Evolutionary conservation across 2,113 vertebrate genomes (phyloP), one percentile per base, ranked within the genome.

Genomic region (Athene cunicularia): DNA sequence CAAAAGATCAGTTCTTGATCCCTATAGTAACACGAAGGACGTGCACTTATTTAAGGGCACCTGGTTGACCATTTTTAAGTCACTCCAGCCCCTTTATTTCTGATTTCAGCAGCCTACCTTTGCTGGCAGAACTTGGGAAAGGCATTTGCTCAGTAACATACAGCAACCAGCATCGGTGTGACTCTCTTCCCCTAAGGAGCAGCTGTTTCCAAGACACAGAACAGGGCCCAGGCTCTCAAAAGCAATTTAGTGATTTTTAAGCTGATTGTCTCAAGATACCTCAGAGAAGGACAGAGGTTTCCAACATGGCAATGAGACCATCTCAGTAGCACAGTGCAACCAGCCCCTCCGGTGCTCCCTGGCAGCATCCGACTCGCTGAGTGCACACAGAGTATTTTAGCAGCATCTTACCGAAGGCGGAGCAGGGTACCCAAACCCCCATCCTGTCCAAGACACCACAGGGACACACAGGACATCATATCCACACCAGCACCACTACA

Each of bases 1-100:
- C 60, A 91, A 85, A 88, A 80, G 86, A 95, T 88, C 92, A 80
- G 81, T 76, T 90, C 84, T 96, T 93, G 74, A 97, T 91, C 79
- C 87, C 70, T 70, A 59, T 0, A 81, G 93, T 62, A 87, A 95
- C 47, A 80, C 0, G 0, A 6, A 86, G 56, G 66, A 82, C 53
- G 63, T 52, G 55, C 47, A 85, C 37, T 86, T 66, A 72, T 49
- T 86, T 90, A 68, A 71, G 32, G 73, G 79, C 50, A 97, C 88
- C 70, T 85, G 77, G 77, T 71, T 93, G 86, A 49, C 47, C 3
- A 3, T 52, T 81, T 67, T 59, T 52, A 58, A 95, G 60, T 37
- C 47, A 64, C 37, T 76, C 39, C 56, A 80, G 33, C 13, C 23
- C 50, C 37, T 76, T 81, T 66, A 77, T 39, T 96, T 94, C 80